Conservation (phyloP, 2,797 vertebrate species). For the Buceros bicornis region DNA sequence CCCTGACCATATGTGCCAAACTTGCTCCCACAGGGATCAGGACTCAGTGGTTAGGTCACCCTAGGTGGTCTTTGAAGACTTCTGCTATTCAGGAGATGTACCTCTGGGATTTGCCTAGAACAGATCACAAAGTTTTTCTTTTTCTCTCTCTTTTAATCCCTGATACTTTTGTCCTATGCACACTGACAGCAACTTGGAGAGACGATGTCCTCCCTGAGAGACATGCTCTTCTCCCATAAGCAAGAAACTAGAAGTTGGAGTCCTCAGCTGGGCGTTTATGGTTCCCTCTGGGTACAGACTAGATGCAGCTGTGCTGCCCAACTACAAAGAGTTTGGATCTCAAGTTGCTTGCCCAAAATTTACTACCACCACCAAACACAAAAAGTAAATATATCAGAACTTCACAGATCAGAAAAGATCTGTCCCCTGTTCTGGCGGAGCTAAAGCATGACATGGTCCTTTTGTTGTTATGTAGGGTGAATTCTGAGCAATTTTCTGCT, state of each 20-base stretch:
- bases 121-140: background rate
- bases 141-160: constrained; percentile 5
- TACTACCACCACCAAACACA: background rate
- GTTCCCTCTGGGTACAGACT: constrained; percentile 32
- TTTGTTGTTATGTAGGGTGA: background rate
- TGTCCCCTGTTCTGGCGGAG: background rate
- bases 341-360: background rate
- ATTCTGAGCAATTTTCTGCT: background rate
- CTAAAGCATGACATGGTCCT: background rate
- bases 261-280: background rate
- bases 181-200: background rate
- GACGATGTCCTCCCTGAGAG: background rate
- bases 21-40: background rate
- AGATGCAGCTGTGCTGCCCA: background rate
- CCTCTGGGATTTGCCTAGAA: constrained; percentile 1
- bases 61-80: background rate
- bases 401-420: background rate
- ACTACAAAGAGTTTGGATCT: background rate
- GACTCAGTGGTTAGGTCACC: background rate
- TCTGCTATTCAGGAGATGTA: constrained; percentile 1
- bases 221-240: background rate
- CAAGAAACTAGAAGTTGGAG: background rate
- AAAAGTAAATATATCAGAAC: background rate
- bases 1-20: background rate
- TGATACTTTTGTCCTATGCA: background rate